Percentiles rank a stretch among this genome's conserved stretches.
Conservation (phyloP, 2,797 vertebrate genomes). For the Toxotes lorentzi region DNA sequence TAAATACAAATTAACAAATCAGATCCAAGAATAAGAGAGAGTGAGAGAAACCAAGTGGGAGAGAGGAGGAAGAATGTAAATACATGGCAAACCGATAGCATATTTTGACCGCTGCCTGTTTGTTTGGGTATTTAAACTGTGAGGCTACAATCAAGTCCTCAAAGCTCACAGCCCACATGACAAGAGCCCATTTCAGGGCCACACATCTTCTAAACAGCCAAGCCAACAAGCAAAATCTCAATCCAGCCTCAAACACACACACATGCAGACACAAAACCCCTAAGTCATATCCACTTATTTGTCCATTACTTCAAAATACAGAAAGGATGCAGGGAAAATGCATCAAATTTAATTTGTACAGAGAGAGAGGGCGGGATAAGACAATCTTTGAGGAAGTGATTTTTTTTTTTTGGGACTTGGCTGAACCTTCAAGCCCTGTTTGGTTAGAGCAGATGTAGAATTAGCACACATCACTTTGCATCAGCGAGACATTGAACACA, state of each 20-base stretch:
- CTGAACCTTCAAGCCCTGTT: conserved; percentile 79
- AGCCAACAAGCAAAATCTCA: conserved; percentile 59
- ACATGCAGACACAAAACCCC: conserved; percentile 28
- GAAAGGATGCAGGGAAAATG: conserved; percentile 52
- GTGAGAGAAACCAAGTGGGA: conserved; percentile 48
- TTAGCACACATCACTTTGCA: conserved; percentile 84
- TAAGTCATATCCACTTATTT: conserved; percentile 72
- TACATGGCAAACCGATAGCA: conserved; percentile 75
- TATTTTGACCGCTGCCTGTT: conserved; percentile 78
- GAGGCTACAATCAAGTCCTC: conserved; percentile 78
- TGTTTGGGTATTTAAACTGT: conserved; percentile 86
- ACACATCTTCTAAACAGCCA: conserved; percentile 72
- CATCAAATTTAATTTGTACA: conserved; percentile 46
- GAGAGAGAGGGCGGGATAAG: conserved; percentile 31
- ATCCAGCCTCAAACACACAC: conserved; percentile 40
- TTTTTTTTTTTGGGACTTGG: conserved; percentile 62
- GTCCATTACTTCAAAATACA: conserved; percentile 66
- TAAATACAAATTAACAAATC: conserved; percentile 58
- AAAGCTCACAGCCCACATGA: conserved; percentile 69
- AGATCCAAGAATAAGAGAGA: conserved; percentile 37
- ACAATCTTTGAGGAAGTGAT: conserved; percentile 60
- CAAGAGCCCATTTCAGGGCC: conserved; percentile 76
- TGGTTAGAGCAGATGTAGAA: conserved; percentile 84
- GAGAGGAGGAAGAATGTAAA: conserved; percentile 80
- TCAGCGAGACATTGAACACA: conserved; percentile 80